These are phyloP conservation scores for Drosophila nigrodunni DNA, from an alignment of 1,140 invertebrate genomes.

Conservation along the genomic window DNA sequence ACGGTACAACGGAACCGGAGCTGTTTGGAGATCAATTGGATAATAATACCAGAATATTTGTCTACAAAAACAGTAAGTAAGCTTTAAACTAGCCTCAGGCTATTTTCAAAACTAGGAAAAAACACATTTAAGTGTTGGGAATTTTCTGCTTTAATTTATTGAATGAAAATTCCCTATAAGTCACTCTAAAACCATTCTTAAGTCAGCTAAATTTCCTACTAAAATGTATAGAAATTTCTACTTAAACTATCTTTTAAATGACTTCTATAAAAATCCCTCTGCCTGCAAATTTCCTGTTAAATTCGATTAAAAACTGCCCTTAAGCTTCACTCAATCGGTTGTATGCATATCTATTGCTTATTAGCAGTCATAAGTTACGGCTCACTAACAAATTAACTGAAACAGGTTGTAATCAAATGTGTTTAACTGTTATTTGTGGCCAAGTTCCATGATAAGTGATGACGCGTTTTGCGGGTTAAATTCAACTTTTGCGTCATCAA, in stretches of 20 bases:
- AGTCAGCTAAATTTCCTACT: not conserved
- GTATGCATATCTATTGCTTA: not conserved
- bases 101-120: too few species aligned
- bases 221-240: not conserved
- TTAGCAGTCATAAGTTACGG: constrained; percentile 15
- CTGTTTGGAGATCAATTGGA: constrained; percentile 41
- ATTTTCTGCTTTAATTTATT: too few species aligned
- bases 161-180: not conserved
- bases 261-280: not conserved
- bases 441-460: not conserved
- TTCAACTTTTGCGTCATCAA: constrained; percentile 42
- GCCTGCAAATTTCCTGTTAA: not conserved
- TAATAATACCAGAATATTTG: constrained; percentile 66
- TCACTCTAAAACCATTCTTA: not conserved
- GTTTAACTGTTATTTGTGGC: not conserved
- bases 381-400: constrained; percentile 18
- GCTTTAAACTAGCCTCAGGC: too few species aligned
- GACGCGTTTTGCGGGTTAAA: constrained; percentile 19
- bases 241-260: too few species aligned
- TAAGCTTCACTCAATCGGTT: not conserved
- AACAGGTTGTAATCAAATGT: constrained; percentile 27
- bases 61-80: constrained; percentile 72
- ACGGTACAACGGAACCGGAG: constrained; percentile 50
- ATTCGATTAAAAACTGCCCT: not conserved
- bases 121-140: too few species aligned